Conservation (phyloP, 1,140 invertebrate species). For the Dufourea novaeangliae region DNA sequence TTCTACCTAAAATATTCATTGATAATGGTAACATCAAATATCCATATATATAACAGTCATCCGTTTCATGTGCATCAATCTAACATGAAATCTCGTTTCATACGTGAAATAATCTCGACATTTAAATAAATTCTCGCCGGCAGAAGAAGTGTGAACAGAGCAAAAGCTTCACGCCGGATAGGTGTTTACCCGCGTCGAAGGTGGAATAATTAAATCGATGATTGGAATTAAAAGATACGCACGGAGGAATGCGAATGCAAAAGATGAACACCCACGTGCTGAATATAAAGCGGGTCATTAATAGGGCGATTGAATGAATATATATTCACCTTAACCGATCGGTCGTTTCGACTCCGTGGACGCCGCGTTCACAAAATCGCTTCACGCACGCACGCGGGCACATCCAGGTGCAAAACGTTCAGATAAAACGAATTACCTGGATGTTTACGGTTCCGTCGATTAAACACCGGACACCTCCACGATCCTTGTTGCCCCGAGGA, state of each 20-base stretch:
- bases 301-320: conserved; percentile 79
- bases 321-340: conserved; percentile 70
- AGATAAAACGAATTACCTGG: conserved; percentile 39
- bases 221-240: conserved; percentile 19
- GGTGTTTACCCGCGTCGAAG: background rate
- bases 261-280: conserved; percentile 21
- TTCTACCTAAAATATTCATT: too few relatives aligned
- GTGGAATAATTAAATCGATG: conserved; percentile 24
- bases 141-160: too few relatives aligned
- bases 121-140: too few relatives aligned
- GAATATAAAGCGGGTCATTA: conserved; percentile 73
- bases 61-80: too few relatives aligned
- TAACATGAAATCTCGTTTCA: too few relatives aligned
- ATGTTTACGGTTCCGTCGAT: conserved; percentile 48
- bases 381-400: conserved; percentile 15
- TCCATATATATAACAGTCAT: too few relatives aligned
- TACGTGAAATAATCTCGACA: too few relatives aligned
- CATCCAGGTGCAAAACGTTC: conserved; percentile 26
- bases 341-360: background rate
- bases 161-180: too few relatives aligned
- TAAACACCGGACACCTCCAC: conserved; percentile 11
- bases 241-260: background rate
- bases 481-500: background rate
- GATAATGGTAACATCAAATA: too few relatives aligned
- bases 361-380: conserved; percentile 23